Base-by-base conservation (phyloP, 64 coral and sea anemone species). In the Catalaphyllia jardinei region DNA sequence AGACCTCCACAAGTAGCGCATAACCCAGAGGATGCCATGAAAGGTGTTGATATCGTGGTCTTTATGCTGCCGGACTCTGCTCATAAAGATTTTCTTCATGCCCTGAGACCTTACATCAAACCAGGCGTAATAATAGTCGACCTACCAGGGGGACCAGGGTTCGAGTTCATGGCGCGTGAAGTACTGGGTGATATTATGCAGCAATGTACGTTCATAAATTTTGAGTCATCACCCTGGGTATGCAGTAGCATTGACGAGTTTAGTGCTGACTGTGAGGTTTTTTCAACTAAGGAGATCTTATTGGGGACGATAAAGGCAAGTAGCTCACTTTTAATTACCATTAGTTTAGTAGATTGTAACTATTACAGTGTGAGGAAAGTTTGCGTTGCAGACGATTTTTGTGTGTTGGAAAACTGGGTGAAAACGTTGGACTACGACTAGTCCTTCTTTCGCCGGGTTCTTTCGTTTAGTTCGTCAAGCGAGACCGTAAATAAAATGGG, bases 151-250 rank as follows among this genome's bases (percentile, higher is more conserved):
- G 73, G 75, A 65, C 42, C 89, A 29, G 94, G 89, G 6, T 88
- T 95, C 17, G 86, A 84, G 39, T 84, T 89, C 67, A 76, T 92
- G 57, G 94, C 52, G 14, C 42, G 78, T 33, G 17, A n/a, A 16
- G 57, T 78, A 27, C 89, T 95, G 22, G 89, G 86, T 30, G 86
- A 81, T 8, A 13, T 60, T 11, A 78, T 18, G 10, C 73, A 71
- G 19, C 24, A 69, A 10, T 88, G 86, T 49, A 89, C 69, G 8
- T 16, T 95, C 27, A 35, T 77, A 10, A 74, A 86, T 30, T 95
- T 92, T 62, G 89, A 92, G 89, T 92, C 89, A 11, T 65, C 91
- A 25, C 94, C 94, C 17, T 95, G 94, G 94, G 79, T 72, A 25
- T 80, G 81, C 20, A 52, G 86, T 24, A 60, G 28, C 16, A 67